These are phyloP conservation scores for Spodoptera littoralis DNA, from an alignment of 2,888 invertebrate species.

Conservation along the genomic window DNA sequence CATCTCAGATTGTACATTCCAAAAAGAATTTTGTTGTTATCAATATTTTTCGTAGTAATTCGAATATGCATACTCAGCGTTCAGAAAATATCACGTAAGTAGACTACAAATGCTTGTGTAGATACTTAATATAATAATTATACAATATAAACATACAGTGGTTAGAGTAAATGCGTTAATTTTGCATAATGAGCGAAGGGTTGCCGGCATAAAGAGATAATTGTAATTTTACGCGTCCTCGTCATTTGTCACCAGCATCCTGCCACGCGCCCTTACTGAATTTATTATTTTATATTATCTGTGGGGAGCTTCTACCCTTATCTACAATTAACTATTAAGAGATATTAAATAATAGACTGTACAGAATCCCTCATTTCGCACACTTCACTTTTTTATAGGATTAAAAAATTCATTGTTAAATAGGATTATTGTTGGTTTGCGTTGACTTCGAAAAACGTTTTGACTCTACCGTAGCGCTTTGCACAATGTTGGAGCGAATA, in stretches of 20 bases:
- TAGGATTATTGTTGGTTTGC: no score
- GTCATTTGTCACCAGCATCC: slow-evolving; percentile 89
- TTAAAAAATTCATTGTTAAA: not conserved
- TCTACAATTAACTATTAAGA: slow-evolving; percentile 75
- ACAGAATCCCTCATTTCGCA: slow-evolving; percentile 50
- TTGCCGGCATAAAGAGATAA: slow-evolving; percentile 80
- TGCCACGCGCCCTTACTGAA: slow-evolving; percentile 82
- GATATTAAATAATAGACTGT: slow-evolving; percentile 75
- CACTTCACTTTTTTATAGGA: slow-evolving; percentile 42
- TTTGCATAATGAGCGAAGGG: slow-evolving; percentile 85
- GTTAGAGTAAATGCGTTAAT: slow-evolving; percentile 73
- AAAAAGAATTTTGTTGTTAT: slow-evolving; percentile 15
- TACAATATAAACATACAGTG: slow-evolving; percentile 52
- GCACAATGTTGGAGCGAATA: no score
- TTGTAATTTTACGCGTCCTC: slow-evolving; percentile 86
- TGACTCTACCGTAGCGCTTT: not conserved
- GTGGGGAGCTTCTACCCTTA: slow-evolving; percentile 77
- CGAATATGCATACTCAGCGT: slow-evolving; percentile 39
- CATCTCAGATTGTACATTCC: slow-evolving; percentile 20
- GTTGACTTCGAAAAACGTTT: not conserved
- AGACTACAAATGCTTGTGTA: slow-evolving; percentile 23
- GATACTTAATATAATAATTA: slow-evolving; percentile 26
- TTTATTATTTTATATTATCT: slow-evolving; percentile 85
- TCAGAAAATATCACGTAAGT: slow-evolving; percentile 47
- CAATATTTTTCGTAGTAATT: slow-evolving; percentile 27